Percentiles rank a stretch among this genome's conserved stretches.
These are phyloP conservation scores for Cotesia glomerata DNA, from an alignment of 1,140 invertebrate species.

Conservation along the genomic window DNA sequence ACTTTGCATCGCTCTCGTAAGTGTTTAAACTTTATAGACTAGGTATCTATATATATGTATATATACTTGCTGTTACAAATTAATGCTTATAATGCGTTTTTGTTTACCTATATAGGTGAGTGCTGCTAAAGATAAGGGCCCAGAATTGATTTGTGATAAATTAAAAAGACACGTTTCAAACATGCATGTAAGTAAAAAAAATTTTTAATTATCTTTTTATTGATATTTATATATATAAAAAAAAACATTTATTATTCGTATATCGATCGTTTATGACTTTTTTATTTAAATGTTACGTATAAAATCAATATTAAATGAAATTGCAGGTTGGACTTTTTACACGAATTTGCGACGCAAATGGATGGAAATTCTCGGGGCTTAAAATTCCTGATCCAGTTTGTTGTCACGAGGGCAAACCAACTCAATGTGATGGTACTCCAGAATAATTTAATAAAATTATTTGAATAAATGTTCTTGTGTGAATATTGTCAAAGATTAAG, in stretches of 20 bases:
- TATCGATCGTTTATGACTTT: not conserved
- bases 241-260: not conserved
- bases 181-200: slow-evolving; percentile 32
- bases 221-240: not conserved
- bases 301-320: slow-evolving; percentile 1
- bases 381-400: slow-evolving; percentile 37
- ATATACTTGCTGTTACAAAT: slow-evolving; percentile 1
- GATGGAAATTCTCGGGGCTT: slow-evolving; percentile 38
- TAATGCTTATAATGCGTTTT: slow-evolving; percentile 2
- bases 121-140: slow-evolving; percentile 31
- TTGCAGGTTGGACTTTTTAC: slow-evolving; percentile 35
- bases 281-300: slow-evolving; percentile 6
- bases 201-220: not conserved
- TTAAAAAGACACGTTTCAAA: slow-evolving; percentile 36
- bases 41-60: not conserved
- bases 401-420: slow-evolving; percentile 37
- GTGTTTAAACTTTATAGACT: slow-evolving; percentile 1
- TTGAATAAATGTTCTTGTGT: not conserved
- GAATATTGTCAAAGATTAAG: not conserved
- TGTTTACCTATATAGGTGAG: slow-evolving; percentile 6
- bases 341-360: slow-evolving; percentile 32
- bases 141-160: slow-evolving; percentile 41
- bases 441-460: slow-evolving; percentile 17
- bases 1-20: slow-evolving; percentile 39
- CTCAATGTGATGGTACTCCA: not conserved